These are phyloP conservation scores for Myripristis murdjan DNA, from an alignment of 2,797 vertebrate species.

Conservation along the genomic window DNA sequence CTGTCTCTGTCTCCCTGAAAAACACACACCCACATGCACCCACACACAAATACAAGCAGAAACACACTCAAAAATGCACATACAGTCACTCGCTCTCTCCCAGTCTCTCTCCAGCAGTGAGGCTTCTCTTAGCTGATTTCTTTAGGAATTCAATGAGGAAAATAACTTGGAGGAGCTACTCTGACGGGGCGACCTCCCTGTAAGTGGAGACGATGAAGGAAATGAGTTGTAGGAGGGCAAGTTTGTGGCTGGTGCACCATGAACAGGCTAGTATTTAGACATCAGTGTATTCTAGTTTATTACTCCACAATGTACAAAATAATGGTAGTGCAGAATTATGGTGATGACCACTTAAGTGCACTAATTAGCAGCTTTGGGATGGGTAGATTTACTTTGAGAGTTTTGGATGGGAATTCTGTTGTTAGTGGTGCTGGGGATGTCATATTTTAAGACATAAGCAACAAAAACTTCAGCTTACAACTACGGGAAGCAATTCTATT, in stretches of 20 bases:
- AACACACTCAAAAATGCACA: background rate
- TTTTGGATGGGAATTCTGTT: constrained; percentile 2
- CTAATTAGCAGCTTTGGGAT: no score
- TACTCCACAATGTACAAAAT: background rate
- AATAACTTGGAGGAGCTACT: constrained; percentile 4
- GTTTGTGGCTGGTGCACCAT: background rate
- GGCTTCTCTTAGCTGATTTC: constrained; percentile 30
- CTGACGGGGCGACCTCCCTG: constrained; percentile 25
- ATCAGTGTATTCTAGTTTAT: background rate
- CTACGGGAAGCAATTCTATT: constrained; percentile 7
- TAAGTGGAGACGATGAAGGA: constrained; percentile 51
- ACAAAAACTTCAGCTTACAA: constrained; percentile 5
- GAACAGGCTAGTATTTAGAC: no score
- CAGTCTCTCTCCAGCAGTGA: background rate
- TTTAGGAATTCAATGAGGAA: constrained; percentile 16
- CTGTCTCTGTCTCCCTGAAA: background rate
- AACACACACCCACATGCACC: background rate
- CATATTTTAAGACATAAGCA: constrained; percentile 3
- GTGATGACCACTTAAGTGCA: background rate
- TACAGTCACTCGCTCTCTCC: no score
- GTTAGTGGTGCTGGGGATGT: background rate
- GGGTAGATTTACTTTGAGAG: no score
- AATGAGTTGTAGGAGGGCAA: constrained; percentile 35
- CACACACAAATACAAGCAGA: no score
- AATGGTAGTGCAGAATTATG: background rate